These are phyloP conservation scores for Syndactyla subalaris DNA, from an alignment of 2,797 vertebrate species.

Conservation along the genomic window DNA sequence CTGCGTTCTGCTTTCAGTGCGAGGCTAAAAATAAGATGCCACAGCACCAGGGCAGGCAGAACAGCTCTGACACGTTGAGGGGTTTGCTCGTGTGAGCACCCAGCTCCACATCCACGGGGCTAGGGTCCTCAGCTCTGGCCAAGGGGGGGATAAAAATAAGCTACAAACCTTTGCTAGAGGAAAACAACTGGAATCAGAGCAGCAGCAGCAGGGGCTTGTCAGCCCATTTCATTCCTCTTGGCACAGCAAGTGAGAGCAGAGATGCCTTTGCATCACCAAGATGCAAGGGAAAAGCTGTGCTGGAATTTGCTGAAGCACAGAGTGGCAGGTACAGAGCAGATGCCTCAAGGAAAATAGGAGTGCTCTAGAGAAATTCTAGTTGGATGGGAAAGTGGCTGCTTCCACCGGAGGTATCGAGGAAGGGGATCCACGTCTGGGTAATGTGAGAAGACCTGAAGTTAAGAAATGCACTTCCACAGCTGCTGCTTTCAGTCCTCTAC, in stretches of 20 bases:
- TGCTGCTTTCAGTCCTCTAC: background rate
- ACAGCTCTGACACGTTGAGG: background rate
- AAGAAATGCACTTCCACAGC: background rate
- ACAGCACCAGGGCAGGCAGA: background rate
- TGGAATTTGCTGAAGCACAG: background rate
- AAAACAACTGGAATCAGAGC: background rate
- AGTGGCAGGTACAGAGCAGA: background rate
- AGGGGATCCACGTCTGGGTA: background rate
- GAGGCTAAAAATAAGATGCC: background rate
- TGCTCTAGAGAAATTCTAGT: background rate
- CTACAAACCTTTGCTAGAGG: background rate
- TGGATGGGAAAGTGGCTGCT: background rate
- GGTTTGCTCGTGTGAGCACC: accelerated
- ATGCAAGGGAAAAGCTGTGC: background rate
- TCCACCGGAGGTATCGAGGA: background rate
- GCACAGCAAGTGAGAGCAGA: background rate
- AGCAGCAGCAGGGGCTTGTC: background rate
- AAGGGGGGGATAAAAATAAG: background rate
- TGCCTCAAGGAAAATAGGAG: background rate
- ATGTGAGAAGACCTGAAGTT: background rate
- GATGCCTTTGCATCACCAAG: background rate
- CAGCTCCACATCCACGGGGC: accelerated
- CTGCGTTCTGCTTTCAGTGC: background rate
- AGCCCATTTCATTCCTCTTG: background rate
- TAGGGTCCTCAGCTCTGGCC: accelerated